phyloP scores from a whole-genome alignment of 2,888 invertebrate genomes.

The Nomada ruficornis region DNA sequence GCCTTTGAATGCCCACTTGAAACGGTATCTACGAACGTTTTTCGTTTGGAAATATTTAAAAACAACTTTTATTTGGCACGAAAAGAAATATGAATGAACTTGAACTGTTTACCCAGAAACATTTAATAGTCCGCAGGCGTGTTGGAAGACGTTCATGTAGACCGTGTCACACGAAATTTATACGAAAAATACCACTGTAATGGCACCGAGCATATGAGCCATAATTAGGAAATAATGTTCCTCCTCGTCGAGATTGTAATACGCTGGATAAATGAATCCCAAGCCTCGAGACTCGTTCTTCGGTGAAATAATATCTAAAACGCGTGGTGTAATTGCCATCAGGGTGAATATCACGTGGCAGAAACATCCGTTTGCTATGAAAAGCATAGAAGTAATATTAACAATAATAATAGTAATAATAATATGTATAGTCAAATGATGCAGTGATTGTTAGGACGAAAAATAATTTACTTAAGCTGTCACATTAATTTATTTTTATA shows the following conservation, averaged over 20 bases:
- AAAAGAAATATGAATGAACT: neutral
- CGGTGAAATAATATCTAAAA: constrained; percentile 15
- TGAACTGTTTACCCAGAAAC: constrained; percentile 3
- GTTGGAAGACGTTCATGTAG: constrained; percentile 21
- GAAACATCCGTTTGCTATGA: neutral
- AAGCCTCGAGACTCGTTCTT: constrained; percentile 4
- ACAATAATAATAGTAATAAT: no score
- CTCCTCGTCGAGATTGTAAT: constrained; percentile 11
- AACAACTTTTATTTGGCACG: neutral
- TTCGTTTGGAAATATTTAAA: neutral
- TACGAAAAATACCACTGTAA: neutral
- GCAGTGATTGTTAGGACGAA: no score
- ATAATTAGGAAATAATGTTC: constrained; percentile 11
- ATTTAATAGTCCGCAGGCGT: constrained; percentile 16
- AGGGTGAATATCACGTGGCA: neutral
- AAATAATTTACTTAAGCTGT: no score
- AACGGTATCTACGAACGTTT: constrained; percentile 6
- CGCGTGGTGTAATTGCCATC: neutral
- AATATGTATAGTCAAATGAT: no score
- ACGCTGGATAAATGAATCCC: neutral
- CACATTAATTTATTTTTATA: no score
- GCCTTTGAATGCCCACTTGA: neutral
- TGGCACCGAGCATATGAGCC: neutral
- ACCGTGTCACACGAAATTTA: constrained; percentile 19
- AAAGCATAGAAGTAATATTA: neutral